A percentile compares a stretch with the other conserved stretches of the same genome.
Conservation (phyloP, 2,797 vertebrate species). For the Acanthurus lineatus region DNA sequence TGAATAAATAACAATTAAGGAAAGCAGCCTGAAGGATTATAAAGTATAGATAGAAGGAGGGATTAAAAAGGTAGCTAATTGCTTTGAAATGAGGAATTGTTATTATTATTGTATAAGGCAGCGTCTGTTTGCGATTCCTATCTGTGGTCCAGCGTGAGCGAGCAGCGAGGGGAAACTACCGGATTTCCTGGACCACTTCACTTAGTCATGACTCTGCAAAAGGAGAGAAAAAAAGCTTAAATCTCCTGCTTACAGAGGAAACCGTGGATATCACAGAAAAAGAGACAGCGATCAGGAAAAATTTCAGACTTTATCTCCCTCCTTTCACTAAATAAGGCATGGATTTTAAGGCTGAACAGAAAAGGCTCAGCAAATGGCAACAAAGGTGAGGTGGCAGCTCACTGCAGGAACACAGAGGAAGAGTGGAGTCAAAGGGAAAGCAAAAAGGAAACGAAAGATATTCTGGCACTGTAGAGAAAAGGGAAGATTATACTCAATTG, state of each 20-base stretch:
- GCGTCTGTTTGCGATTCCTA: constrained; percentile 33
- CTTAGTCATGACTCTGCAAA: constrained; percentile 42
- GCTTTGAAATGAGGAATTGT: constrained; percentile 24
- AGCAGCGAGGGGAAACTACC: not conserved
- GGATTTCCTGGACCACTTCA: constrained; percentile 33
- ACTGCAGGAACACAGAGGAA: constrained; percentile 23
- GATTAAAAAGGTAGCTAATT: constrained; percentile 7
- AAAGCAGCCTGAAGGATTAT: constrained; percentile 23
- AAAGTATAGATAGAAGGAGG: not conserved
- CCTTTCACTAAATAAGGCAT: constrained; percentile 12
- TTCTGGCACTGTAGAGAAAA: constrained; percentile 48
- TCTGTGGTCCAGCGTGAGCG: constrained; percentile 13
- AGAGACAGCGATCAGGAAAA: constrained; percentile 5
- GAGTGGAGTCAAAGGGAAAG: constrained; percentile 46
- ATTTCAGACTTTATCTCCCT: not conserved
- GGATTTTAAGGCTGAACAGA: constrained; percentile 40
- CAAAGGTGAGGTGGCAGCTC: constrained; percentile 34
- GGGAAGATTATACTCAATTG: constrained; percentile 67
- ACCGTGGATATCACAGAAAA: not conserved
- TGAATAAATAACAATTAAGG: constrained; percentile 34
- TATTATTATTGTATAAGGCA: not conserved
- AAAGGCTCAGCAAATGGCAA: constrained; percentile 37
- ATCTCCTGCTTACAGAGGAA: constrained; percentile 22
- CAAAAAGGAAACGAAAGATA: constrained; percentile 42
- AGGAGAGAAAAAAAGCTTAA: not conserved